Evolutionary conservation across 2,888 invertebrate genomes (phyloP).

Genomic region (Machimus rusticus): DNA sequence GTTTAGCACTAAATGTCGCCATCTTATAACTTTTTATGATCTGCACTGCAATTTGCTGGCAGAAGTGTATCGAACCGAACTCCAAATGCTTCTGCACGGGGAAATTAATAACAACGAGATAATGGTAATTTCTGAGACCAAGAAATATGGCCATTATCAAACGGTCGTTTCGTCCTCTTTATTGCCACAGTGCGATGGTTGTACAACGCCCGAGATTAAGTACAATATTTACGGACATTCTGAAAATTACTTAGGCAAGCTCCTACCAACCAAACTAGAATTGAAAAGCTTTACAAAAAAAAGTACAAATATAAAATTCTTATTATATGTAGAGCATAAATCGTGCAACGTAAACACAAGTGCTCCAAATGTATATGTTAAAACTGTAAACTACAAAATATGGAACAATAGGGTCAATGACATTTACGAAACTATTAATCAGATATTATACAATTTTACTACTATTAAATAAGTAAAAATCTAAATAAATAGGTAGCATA

Average conservation of each 20-base stretch:
- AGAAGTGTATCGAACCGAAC: constrained; percentile 23
- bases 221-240: neutral
- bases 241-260: neutral
- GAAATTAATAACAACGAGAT: constrained; percentile 15
- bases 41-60: constrained; percentile 24
- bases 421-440: too few species aligned
- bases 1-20: constrained; percentile 33
- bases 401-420: too few species aligned
- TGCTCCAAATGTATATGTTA: too few species aligned
- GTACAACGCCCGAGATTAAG: neutral
- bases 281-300: neutral
- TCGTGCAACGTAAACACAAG: too few species aligned
- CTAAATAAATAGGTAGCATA: too few species aligned
- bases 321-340: too few species aligned
- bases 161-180: neutral
- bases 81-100: neutral
- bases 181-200: neutral
- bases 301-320: neutral
- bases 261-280: neutral
- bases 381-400: too few species aligned
- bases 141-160: constrained; percentile 8
- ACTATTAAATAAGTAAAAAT: too few species aligned
- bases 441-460: too few species aligned
- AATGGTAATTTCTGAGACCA: neutral
- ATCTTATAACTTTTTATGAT: constrained; percentile 35